These are phyloP conservation scores for Crenichthys baileyi DNA, from an alignment of 2,797 vertebrate species.

Conservation along the genomic window DNA sequence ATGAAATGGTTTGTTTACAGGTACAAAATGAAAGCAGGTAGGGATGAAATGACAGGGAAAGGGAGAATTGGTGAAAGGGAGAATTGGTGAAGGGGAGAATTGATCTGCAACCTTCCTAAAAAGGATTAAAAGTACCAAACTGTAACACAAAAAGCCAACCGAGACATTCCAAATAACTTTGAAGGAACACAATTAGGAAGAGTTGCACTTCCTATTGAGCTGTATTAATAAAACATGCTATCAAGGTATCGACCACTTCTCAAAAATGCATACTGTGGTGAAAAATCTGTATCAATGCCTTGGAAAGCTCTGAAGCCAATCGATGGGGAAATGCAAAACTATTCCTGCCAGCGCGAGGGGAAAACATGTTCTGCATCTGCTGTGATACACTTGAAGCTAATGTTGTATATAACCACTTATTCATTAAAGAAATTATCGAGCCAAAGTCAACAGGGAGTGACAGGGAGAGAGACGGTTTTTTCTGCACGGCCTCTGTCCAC, in stretches of 20 bases:
- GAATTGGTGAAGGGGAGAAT: background rate
- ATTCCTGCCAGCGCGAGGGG: constrained; percentile 25
- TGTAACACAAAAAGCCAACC: background rate
- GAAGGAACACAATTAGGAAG: constrained; percentile 7
- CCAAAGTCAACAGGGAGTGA: constrained; percentile 62
- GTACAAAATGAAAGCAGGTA: background rate
- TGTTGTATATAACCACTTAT: constrained; percentile 56
- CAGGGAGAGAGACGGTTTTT: constrained; percentile 49
- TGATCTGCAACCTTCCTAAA: background rate
- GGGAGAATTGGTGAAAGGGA: background rate
- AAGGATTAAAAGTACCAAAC: background rate
- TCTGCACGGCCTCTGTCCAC: constrained; percentile 50
- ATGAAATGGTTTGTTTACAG: background rate
- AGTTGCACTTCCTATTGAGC: constrained; percentile 33
- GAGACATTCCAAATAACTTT: constrained; percentile 2
- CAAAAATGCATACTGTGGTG: constrained; percentile 25
- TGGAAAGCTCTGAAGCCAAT: constrained; percentile 22
- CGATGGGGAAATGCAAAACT: constrained; percentile 46
- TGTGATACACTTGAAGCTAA: constrained; percentile 26
- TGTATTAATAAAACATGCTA: constrained; percentile 28
- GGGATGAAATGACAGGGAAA: background rate
- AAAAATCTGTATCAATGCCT: constrained; percentile 30
- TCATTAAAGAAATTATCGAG: constrained; percentile 66
- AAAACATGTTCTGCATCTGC: constrained; percentile 25
- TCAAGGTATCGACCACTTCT: constrained; percentile 39